phyloP scores from a whole-genome alignment of 2,888 invertebrate species.

The Anodontia alba region DNA sequence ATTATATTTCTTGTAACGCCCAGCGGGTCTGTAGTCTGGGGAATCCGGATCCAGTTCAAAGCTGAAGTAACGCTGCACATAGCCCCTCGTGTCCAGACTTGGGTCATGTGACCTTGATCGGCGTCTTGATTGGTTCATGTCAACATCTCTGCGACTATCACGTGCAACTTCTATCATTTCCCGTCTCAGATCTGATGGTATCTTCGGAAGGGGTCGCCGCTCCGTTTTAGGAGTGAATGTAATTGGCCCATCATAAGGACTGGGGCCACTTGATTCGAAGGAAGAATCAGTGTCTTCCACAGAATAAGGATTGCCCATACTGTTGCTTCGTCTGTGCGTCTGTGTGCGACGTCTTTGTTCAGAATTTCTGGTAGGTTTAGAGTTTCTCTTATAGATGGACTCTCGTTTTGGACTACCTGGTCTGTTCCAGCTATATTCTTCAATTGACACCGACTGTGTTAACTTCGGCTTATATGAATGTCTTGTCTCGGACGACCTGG shows the following conservation, averaged over 20 bases:
- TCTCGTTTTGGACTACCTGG: background rate
- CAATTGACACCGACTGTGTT: background rate
- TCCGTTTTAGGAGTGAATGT: background rate
- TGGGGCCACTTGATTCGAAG: background rate
- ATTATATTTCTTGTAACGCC: slow-evolving; percentile 3
- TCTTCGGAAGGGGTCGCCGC: background rate
- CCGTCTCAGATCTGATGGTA: background rate
- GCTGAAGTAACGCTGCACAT: background rate
- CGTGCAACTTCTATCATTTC: slow-evolving; percentile 8
- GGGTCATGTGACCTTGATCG: slow-evolving; percentile 10
- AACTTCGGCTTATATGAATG: background rate
- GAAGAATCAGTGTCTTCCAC: background rate
- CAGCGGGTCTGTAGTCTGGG: background rate
- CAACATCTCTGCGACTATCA: background rate
- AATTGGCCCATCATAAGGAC: slow-evolving; percentile 8
- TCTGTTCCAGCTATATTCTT: background rate
- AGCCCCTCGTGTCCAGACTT: background rate
- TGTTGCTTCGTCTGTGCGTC: background rate
- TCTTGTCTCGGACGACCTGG: background rate
- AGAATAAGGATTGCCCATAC: background rate
- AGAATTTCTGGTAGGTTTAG: background rate
- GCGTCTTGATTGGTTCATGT: background rate
- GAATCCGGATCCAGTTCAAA: background rate
- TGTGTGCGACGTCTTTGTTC: background rate
- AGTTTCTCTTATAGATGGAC: background rate